Evolutionary conservation across 2,888 invertebrate species (phyloP).

Genomic region (Clusia tigrina): DNA sequence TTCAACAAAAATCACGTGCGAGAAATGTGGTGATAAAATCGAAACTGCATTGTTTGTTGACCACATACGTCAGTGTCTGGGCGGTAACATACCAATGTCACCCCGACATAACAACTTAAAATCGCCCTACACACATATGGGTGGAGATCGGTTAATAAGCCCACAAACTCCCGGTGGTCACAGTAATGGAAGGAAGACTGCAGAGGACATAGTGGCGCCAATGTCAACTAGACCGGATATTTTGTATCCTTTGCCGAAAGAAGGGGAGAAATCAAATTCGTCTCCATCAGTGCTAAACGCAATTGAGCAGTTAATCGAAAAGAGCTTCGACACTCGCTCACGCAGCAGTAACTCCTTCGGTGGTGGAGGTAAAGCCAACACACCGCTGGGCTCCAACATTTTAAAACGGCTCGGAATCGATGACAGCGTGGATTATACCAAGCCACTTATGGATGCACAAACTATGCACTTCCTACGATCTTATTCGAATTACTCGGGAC

Average conservation of each 20-base stretch:
- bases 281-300: conserved; percentile 93
- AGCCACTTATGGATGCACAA: conserved; percentile 87
- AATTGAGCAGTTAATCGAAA: conserved; percentile 95
- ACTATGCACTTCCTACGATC: conserved; percentile 84
- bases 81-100: conserved; percentile 68
- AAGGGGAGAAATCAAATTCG: conserved; percentile 73
- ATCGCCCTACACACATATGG: conserved; percentile 67
- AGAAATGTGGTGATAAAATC: conserved; percentile 94
- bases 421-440: conserved; percentile 91
- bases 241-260: conserved; percentile 59
- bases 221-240: conserved; percentile 62
- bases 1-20: conserved; percentile 85
- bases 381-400: conserved; percentile 89
- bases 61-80: conserved; percentile 91
- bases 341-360: conserved; percentile 60
- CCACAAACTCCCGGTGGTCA: conserved; percentile 68
- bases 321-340: conserved; percentile 91
- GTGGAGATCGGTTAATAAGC: conserved; percentile 61
- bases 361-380: conserved; percentile 67
- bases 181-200: conserved; percentile 72
- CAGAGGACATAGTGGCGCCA: conserved; percentile 60
- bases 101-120: conserved; percentile 69
- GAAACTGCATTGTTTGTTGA: conserved; percentile 92
- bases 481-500: conserved; percentile 73
- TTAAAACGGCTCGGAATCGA: conserved; percentile 91